Evolutionary conservation across 2,113 vertebrate genomes (phyloP), one percentile per base, ranked within the genome.

Genomic region (Laticauda colubrina): DNA sequence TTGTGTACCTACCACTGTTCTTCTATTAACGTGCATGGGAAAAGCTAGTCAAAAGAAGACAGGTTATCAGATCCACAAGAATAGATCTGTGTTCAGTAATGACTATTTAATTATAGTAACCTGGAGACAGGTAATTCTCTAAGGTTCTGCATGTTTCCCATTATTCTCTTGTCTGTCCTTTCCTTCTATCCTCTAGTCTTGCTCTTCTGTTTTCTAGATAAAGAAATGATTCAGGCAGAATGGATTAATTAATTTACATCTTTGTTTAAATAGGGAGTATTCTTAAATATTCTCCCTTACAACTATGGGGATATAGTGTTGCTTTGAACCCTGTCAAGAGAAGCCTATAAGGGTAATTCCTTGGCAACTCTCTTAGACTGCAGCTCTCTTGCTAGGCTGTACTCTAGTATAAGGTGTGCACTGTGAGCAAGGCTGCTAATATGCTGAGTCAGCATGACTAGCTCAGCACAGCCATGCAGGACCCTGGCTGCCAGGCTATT

Each of bases 361-460:
- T 81, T 90, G 93, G 59, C 87, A 88, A 89, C n/a, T 18, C 87
- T 89, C 87, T 75, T 56, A 53, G 24, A 53, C 61, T 55, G 87
- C 91, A 89, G 20, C 61, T 93, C 51, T 64, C 92, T 55, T 64
- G n/a, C 89, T 69, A 21, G 45, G 75, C 90, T 90, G 39, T 61
- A 90, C 56, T 90, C 18, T 54, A 64, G 48, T 81, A 20, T 43
- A 43, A 90, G 89, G 89, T 23, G 75, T 93, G 92, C 43, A 21
- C 89, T 87, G 48, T 87, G 45, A 87, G 91, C 90, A 45, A 12
- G 93, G 54, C 93, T 90, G 92, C 90, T 54, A 29, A 69, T 0
- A 5, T 96, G 97, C 98, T 98, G 97, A 98, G 98, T 98, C 98
- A 98, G 98, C 97, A 15, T 97, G 98, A 97, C 97, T 97, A 92